Evolutionary conservation across 1,140 invertebrate genomes (phyloP).

Genomic region (Kradibia gibbosae): DNA sequence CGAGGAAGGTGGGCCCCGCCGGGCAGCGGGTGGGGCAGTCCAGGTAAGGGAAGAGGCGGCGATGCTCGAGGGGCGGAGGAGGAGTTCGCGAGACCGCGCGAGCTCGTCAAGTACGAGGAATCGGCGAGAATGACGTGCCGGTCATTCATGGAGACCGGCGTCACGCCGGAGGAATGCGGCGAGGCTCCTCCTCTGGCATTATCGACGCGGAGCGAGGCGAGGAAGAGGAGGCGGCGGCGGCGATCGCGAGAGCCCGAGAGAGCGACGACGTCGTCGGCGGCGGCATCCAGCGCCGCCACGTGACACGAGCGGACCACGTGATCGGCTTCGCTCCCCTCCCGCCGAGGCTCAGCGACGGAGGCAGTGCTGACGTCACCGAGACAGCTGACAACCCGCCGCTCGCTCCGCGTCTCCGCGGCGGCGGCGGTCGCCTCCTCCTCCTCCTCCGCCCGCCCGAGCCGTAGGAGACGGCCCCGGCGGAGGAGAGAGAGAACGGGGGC

Average conservation of each 20-base stretch:
- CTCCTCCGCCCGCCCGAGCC: not conserved
- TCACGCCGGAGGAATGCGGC: conserved; percentile 68
- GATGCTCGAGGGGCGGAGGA: conserved; percentile 6
- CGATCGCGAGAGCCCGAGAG: conserved; percentile 30
- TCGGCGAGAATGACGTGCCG: conserved; percentile 62
- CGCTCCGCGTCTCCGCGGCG: conserved; percentile 14
- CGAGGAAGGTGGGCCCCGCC: too few species aligned
- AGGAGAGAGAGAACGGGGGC: not conserved
- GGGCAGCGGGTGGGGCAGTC: not conserved
- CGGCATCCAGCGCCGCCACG: conserved; percentile 59
- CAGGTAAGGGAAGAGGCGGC: not conserved
- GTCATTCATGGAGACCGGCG: conserved; percentile 67
- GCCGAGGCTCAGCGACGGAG: conserved; percentile 23
- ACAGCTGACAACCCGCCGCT: conserved; percentile 64
- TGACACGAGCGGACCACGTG: conserved; percentile 60
- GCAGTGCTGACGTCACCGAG: conserved; percentile 64
- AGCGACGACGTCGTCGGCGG: not conserved
- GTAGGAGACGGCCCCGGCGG: not conserved
- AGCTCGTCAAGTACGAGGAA: conserved; percentile 49
- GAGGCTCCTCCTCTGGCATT: conserved; percentile 47
- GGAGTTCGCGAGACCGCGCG: not conserved
- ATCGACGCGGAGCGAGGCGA: conserved; percentile 51
- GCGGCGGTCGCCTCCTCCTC: not conserved
- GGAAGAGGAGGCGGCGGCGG: conserved; percentile 51
- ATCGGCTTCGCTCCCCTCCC: conserved; percentile 49